A percentile compares a stretch with the other conserved stretches of the same genome.
Evolutionary conservation across 2,888 invertebrate genomes (phyloP).

Genomic region (Dorcus parallelipipedus): DNA sequence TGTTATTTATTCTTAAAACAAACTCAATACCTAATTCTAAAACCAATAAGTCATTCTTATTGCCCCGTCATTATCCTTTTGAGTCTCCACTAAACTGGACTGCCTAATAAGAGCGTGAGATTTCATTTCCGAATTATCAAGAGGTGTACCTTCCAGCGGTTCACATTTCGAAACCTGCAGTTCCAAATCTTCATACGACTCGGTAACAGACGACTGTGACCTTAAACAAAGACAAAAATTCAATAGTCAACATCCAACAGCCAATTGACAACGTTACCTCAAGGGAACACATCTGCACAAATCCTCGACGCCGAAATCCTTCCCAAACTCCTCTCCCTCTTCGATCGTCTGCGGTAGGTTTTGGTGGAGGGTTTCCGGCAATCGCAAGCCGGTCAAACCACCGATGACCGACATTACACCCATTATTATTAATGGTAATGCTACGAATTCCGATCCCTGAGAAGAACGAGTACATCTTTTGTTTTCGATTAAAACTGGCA

Average conservation of each 20-base stretch:
- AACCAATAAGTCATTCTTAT: slow-evolving; percentile 89
- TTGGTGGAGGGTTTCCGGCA: slow-evolving; percentile 83
- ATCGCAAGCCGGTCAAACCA: slow-evolving; percentile 71
- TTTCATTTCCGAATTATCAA: slow-evolving; percentile 48
- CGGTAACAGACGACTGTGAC: slow-evolving; percentile 50
- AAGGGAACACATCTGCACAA: slow-evolving; percentile 69
- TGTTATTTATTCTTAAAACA: neutral
- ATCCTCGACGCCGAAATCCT: slow-evolving; percentile 73
- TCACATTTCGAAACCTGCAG: slow-evolving; percentile 52
- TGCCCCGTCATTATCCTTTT: slow-evolving; percentile 72
- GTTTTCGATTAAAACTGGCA: neutral
- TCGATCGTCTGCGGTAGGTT: slow-evolving; percentile 81
- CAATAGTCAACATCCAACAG: neutral
- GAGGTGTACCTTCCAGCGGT: slow-evolving; percentile 50
- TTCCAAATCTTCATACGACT: slow-evolving; percentile 75
- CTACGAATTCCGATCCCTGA: slow-evolving; percentile 80
- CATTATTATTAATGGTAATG: slow-evolving; percentile 81
- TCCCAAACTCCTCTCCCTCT: slow-evolving; percentile 85
- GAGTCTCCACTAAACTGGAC: slow-evolving; percentile 78
- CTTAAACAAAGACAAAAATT: slow-evolving; percentile 45
- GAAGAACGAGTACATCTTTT: slow-evolving; percentile 19
- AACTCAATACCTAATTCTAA: slow-evolving; percentile 46
- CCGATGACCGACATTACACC: slow-evolving; percentile 78
- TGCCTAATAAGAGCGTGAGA: slow-evolving; percentile 72
- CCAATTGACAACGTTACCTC: slow-evolving; percentile 50